These are phyloP conservation scores for Anagyrus pseudococci DNA, from an alignment of 2,888 invertebrate genomes.

Conservation along the genomic window DNA sequence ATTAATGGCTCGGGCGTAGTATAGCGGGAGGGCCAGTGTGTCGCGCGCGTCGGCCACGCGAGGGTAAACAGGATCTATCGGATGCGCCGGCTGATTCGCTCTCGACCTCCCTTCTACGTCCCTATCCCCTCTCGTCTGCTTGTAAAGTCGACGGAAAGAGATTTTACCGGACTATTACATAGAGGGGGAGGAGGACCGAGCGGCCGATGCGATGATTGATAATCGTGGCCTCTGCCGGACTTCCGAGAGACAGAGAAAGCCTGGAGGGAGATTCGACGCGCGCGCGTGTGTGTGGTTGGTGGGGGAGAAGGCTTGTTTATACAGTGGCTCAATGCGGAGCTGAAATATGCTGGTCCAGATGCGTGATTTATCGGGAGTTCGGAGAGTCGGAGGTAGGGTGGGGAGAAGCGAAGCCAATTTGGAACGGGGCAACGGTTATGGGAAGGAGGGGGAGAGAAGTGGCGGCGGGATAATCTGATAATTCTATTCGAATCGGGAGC, in stretches of 20 bases:
- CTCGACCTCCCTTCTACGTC: neutral
- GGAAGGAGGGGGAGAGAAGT: too few relatives aligned
- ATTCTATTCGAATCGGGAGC: too few relatives aligned
- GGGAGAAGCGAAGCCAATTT: too few relatives aligned
- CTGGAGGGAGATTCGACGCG: too few relatives aligned
- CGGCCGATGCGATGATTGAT: neutral
- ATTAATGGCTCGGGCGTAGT: conserved; percentile 17
- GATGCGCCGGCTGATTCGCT: conserved; percentile 11
- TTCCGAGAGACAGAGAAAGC: too few relatives aligned
- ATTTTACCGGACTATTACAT: neutral
- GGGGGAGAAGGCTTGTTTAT: neutral
- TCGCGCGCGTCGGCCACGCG: conserved; percentile 1
- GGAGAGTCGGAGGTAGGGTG: too few relatives aligned
- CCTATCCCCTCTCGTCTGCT: neutral
- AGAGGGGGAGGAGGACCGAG: neutral
- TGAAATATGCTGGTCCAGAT: too few relatives aligned
- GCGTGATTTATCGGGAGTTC: too few relatives aligned
- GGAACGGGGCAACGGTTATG: too few relatives aligned
- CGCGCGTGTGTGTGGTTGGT: neutral
- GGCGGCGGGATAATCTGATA: too few relatives aligned
- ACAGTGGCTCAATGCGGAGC: too few relatives aligned
- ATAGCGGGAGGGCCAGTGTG: too few relatives aligned
- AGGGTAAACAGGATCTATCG: conserved; percentile 9
- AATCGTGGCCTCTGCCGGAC: neutral
- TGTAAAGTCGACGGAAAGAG: neutral